Conservation (phyloP, 2,888 invertebrate genomes). For the Ganaspis brasiliensis region DNA sequence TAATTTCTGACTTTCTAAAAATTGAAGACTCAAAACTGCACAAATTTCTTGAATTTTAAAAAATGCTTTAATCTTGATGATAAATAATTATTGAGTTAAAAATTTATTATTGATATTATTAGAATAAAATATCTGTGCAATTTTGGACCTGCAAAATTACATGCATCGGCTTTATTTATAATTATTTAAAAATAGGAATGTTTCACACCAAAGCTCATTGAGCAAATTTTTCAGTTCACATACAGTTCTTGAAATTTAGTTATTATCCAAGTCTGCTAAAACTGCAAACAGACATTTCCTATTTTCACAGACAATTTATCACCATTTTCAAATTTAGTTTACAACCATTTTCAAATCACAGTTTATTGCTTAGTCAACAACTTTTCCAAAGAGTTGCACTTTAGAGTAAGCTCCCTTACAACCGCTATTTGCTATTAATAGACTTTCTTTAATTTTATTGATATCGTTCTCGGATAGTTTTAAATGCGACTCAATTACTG, state of each 20-base stretch:
- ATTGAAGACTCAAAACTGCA: background rate
- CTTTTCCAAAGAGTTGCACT: slow-evolving; percentile 64
- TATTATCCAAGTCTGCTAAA: no score
- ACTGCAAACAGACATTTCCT: no score
- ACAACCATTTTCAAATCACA: background rate
- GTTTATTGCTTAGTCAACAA: background rate
- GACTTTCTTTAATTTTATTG: slow-evolving; percentile 62
- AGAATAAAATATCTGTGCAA: slow-evolving; percentile 12
- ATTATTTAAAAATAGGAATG: slow-evolving; percentile 4
- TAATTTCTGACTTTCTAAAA: background rate
- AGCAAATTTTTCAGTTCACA: background rate
- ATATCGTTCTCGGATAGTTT: slow-evolving; percentile 63
- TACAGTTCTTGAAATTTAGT: no score
- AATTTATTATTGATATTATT: background rate
- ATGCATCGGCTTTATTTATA: background rate
- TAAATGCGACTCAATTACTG: slow-evolving; percentile 63
- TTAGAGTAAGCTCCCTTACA: slow-evolving; percentile 77
- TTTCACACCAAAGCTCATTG: background rate
- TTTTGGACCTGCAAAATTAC: background rate
- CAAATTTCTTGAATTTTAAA: background rate
- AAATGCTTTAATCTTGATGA: background rate
- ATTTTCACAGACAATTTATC: no score
- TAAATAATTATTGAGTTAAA: background rate
- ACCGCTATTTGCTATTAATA: slow-evolving; percentile 68
- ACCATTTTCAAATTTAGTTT: background rate